Conservation (phyloP, 2,888 invertebrate genomes). For the Automeris io region DNA sequence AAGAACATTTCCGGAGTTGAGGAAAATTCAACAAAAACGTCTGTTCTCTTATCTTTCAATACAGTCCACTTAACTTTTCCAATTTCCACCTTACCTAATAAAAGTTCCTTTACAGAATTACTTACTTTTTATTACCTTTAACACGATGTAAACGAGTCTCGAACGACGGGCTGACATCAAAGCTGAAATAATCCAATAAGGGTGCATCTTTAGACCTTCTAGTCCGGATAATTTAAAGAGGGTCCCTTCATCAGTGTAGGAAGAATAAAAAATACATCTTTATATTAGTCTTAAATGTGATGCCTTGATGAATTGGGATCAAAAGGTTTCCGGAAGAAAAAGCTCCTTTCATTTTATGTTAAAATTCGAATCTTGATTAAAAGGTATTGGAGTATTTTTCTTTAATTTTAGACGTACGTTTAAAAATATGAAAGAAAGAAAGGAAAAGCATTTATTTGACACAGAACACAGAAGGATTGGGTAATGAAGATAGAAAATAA, state of each 20-base stretch:
- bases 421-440: no score
- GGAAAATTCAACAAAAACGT: neutral
- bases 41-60: constrained; percentile 9
- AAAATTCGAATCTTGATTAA: constrained; percentile 18
- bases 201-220: constrained; percentile 50
- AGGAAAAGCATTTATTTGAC: no score
- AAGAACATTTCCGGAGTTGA: neutral
- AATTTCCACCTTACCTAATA: constrained; percentile 49
- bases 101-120: constrained; percentile 56
- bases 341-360: constrained; percentile 12
- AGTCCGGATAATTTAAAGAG: constrained; percentile 53
- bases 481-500: no score
- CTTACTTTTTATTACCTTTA: constrained; percentile 62
- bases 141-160: constrained; percentile 49
- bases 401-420: neutral
- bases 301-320: constrained; percentile 43
- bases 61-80: constrained; percentile 34
- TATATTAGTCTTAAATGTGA: constrained; percentile 44
- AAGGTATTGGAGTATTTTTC: constrained; percentile 10
- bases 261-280: constrained; percentile 41
- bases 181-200: constrained; percentile 68
- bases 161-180: constrained; percentile 57
- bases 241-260: constrained; percentile 57
- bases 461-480: no score
- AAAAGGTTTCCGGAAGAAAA: constrained; percentile 25